Evolutionary conservation across 2,113 vertebrate genomes (phyloP), one percentile per base, ranked within the genome.

Genomic region (Pogona vitticeps): DNA sequence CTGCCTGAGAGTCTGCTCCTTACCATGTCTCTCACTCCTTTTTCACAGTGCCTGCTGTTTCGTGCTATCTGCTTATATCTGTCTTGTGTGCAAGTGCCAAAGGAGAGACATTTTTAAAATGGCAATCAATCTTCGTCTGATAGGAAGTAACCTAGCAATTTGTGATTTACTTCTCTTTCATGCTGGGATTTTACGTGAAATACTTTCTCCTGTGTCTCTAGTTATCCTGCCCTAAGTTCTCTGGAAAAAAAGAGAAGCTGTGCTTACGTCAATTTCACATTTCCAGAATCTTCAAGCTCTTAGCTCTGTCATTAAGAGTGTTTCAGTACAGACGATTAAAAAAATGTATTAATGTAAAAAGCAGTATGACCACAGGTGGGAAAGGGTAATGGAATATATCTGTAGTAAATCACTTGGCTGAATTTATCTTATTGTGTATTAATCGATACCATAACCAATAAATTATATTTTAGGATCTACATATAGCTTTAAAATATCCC

Each of bases 91-190:
- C 26, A 0, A 0, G 56, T 83, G 46, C 21, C 71, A 73, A 86
- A 90, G 70, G 81, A 90, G 89, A 93, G 76, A 84, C 76, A 80
- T 87, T 87, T 78, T 88, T 73, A 84, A 94, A 85, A 23, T 33
- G 80, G 72, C 20, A 73, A 90, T 89, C 56, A 18, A 56, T 26
- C 5, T 87, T 28, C 80, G 31, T 84, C 15, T 18, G 21, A 33
- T 59, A 28, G 86, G 82, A 94, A 40, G 18, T 88, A 81, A 89
- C 85, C 65, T 71, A 58, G 3, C 76, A 82, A 87, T 13, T 78
- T 91, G 80, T 89, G 70, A 93, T 88, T 91, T 23, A 84, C 77
- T 80, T 92, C 83, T 12, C 61, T 72, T 90, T 65, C 8, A 6
- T 81, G 28, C 75, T 68, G 23, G 84, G 80, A 18, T 90, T 23